These are phyloP conservation scores for Butorides virescens DNA, from an alignment of 2,113 vertebrate genomes.

Conservation along the genomic window DNA sequence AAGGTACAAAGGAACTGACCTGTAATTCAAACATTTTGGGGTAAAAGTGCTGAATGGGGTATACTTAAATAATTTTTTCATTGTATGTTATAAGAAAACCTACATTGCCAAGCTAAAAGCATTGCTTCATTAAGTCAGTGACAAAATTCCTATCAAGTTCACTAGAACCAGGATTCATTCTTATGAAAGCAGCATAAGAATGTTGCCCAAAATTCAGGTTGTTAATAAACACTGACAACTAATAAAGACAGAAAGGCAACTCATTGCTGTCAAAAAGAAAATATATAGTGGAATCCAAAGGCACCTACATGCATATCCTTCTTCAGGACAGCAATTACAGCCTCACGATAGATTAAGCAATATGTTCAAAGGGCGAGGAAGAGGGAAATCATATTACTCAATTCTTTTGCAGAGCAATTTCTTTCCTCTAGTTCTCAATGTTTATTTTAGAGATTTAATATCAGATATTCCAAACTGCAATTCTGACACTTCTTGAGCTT, in stretches of 20 bases:
- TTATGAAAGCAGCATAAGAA: background rate
- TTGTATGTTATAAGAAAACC: background rate
- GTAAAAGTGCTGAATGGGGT: background rate
- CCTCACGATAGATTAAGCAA: background rate
- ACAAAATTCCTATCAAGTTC: background rate
- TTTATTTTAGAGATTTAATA: slow-evolving; percentile 58
- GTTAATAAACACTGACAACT: background rate
- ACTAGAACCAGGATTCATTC: background rate
- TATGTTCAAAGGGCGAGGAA: background rate
- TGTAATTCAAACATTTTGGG: background rate
- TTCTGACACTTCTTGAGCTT: background rate
- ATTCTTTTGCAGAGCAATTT: background rate
- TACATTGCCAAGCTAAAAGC: background rate
- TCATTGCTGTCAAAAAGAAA: background rate
- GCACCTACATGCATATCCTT: background rate
- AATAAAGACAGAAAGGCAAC: background rate
- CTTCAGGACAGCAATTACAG: background rate
- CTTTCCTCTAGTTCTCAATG: slow-evolving; percentile 2
- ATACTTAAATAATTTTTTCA: background rate
- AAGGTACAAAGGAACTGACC: background rate
- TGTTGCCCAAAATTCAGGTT: background rate
- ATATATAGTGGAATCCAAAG: background rate
- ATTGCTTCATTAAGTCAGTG: background rate
- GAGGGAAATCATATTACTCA: slow-evolving; percentile 7
- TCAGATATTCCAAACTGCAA: background rate